A percentile compares a stretch with the other conserved stretches of the same genome.
These are phyloP conservation scores for Samia ricini DNA, from an alignment of 1,140 invertebrate species.

Conservation along the genomic window DNA sequence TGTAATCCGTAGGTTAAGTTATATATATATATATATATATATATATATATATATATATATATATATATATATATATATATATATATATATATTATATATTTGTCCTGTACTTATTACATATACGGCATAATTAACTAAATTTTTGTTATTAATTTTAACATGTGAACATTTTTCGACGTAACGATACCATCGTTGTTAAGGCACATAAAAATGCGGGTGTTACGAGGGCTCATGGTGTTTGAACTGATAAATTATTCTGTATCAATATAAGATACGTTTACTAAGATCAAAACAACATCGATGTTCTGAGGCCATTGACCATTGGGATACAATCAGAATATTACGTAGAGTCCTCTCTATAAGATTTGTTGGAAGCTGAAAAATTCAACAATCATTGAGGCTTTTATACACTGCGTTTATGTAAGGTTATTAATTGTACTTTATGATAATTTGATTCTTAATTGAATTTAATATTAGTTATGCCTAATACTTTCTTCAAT, in stretches of 20 bases:
- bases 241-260: slow-evolving; percentile 35
- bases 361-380: background rate
- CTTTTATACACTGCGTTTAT: background rate
- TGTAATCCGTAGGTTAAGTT: too few species aligned
- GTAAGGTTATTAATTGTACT: background rate
- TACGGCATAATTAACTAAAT: too few species aligned
- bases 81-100: too few species aligned
- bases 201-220: slow-evolving; percentile 29
- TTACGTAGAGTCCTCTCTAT: background rate
- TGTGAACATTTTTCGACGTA: slow-evolving; percentile 4
- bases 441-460: too few species aligned
- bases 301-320: background rate
- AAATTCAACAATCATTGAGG: background rate
- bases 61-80: too few species aligned
- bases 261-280: slow-evolving; percentile 26
- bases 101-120: too few species aligned
- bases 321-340: background rate
- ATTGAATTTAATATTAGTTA: too few species aligned
- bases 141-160: too few species aligned
- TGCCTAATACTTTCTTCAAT: too few species aligned
- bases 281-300: slow-evolving; percentile 11
- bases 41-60: too few species aligned
- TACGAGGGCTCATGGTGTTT: slow-evolving; percentile 31
- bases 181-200: slow-evolving; percentile 27
- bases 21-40: too few species aligned